Evolutionary conservation across 2,797 vertebrate species (phyloP).

Genomic region (Malurus leucopterus): DNA sequence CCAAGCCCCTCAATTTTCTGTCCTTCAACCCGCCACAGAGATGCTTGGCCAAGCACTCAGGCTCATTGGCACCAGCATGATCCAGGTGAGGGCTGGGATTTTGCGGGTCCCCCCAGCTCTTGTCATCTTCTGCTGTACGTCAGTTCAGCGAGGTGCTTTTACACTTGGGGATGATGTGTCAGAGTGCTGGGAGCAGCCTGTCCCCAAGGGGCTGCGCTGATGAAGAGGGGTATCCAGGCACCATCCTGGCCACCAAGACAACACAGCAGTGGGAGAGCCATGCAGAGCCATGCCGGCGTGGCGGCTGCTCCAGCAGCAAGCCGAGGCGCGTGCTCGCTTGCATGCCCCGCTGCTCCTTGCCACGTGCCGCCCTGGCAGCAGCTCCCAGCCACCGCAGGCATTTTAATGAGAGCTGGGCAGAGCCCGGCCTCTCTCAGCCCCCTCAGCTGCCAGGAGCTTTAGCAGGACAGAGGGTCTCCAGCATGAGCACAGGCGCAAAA

Average conservation of each 20-base stretch:
- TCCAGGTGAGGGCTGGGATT: not conserved
- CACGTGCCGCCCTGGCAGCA: conserved; percentile 35
- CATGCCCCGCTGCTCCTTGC: conserved; percentile 1
- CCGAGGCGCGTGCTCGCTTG: not conserved
- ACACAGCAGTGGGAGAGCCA: not conserved
- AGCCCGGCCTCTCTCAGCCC: not conserved
- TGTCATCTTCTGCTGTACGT: not conserved
- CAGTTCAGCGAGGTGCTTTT: not conserved
- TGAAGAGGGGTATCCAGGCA: not conserved
- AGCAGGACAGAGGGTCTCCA: not conserved
- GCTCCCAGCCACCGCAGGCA: not conserved
- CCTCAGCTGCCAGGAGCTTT: not conserved
- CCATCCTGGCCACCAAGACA: not conserved
- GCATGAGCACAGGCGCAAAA: not conserved
- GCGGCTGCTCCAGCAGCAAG: not conserved
- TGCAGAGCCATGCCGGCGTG: not conserved
- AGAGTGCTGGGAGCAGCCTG: not conserved
- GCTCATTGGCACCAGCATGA: not conserved
- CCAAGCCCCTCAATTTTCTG: not conserved
- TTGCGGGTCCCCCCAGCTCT: not conserved
- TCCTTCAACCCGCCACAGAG: not conserved
- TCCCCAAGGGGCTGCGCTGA: not conserved
- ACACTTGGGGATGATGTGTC: not conserved
- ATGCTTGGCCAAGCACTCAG: fast-evolving
- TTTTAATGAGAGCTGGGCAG: conserved; percentile 10